phyloP scores from a whole-genome alignment of 2,797 vertebrate species.

The Tenualosa ilisha region DNA sequence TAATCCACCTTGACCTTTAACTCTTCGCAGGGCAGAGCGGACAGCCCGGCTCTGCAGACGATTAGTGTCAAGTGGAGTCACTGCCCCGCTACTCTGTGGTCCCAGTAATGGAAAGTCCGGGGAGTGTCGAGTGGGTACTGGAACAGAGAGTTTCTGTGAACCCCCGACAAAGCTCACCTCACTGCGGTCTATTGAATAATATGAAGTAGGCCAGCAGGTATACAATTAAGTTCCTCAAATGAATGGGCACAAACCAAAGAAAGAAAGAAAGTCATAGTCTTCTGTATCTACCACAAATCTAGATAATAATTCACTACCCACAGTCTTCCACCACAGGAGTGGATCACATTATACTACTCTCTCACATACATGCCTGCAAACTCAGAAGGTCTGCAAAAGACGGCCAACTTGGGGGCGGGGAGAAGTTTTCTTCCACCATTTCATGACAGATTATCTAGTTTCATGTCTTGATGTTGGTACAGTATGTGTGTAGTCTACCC shows the following conservation, averaged over 20 bases:
- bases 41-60: slow-evolving; percentile 91
- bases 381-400: too few relatives aligned
- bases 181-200: slow-evolving; percentile 61
- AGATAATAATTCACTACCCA: too few relatives aligned
- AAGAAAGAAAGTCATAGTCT: too few relatives aligned
- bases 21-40: slow-evolving; percentile 78
- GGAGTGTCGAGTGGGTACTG: slow-evolving; percentile 48
- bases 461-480: too few relatives aligned
- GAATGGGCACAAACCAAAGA: not conserved
- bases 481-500: too few relatives aligned
- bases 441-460: too few relatives aligned
- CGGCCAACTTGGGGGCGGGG: too few relatives aligned
- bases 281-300: too few relatives aligned
- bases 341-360: too few relatives aligned
- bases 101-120: slow-evolving; percentile 68
- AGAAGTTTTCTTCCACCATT: too few relatives aligned
- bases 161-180: slow-evolving; percentile 74
- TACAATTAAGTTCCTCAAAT: not conserved
- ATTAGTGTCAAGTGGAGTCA: slow-evolving; percentile 89
- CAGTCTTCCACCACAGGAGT: too few relatives aligned
- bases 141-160: slow-evolving; percentile 68
- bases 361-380: too few relatives aligned
- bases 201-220: not conserved
- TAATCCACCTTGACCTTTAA: slow-evolving; percentile 37
- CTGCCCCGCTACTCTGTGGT: slow-evolving; percentile 70